Conservation (phyloP, 2,888 invertebrate genomes). For the Oxytorus armatus region DNA sequence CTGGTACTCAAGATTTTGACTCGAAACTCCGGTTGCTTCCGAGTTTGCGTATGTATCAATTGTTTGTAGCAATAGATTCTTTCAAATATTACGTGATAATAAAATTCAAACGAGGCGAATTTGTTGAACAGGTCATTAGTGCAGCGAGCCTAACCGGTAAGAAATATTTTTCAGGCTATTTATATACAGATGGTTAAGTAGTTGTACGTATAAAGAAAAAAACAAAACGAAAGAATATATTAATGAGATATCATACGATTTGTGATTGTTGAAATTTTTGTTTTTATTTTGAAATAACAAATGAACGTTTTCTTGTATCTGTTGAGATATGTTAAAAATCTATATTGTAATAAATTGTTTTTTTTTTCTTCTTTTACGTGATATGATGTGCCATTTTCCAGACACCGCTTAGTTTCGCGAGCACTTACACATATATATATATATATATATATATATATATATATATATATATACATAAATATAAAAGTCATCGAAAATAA, state of each 20-base stretch:
- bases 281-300: background rate
- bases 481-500: constrained; percentile 55
- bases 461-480: constrained; percentile 26
- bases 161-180: constrained; percentile 77
- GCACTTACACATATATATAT: constrained; percentile 32
- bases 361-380: constrained; percentile 39
- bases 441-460: constrained; percentile 34
- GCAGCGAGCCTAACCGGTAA: too few species aligned
- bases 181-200: constrained; percentile 75
- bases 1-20: too few species aligned
- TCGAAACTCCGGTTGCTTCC: too few species aligned
- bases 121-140: too few species aligned
- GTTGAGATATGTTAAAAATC: constrained; percentile 6
- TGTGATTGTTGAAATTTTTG: constrained; percentile 17
- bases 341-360: constrained; percentile 5
- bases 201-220: constrained; percentile 70
- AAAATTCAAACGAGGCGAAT: too few species aligned
- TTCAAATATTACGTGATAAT: too few species aligned
- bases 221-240: constrained; percentile 65
- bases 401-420: constrained; percentile 59
- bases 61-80: too few species aligned
- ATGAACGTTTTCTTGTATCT: background rate
- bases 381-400: constrained; percentile 63
- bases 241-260: constrained; percentile 12
- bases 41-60: too few species aligned